These are phyloP conservation scores for Triplophysa dalaica DNA, from an alignment of 2,113 vertebrate genomes.

Conservation along the genomic window DNA sequence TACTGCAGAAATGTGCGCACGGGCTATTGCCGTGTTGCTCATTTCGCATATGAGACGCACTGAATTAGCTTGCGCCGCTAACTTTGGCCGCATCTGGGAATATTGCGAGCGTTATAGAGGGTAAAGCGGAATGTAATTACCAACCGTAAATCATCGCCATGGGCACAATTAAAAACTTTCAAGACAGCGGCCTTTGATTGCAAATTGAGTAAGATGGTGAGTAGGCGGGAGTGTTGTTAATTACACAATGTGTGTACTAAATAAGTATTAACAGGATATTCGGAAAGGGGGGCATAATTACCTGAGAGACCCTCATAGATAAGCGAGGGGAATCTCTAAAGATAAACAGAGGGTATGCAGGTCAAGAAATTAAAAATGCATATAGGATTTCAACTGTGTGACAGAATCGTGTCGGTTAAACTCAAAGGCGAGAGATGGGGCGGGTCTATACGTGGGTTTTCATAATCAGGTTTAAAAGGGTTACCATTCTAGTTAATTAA, in stretches of 20 bases:
- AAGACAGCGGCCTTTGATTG: conserved; percentile 91
- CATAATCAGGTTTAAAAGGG: neutral
- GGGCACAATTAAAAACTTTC: conserved; percentile 97
- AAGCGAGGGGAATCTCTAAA: conserved; percentile 65
- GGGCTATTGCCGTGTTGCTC: conserved; percentile 83
- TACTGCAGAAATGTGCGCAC: conserved; percentile 82
- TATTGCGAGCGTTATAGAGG: conserved; percentile 86
- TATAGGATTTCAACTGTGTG: neutral
- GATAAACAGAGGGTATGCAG: conserved; percentile 57
- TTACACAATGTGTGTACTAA: conserved; percentile 79
- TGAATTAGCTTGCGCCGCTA: conserved; percentile 94
- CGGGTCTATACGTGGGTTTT: neutral
- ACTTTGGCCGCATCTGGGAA: conserved; percentile 92
- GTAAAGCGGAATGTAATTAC: conserved; percentile 94
- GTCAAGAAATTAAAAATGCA: conserved; percentile 9
- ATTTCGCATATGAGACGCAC: conserved; percentile 84
- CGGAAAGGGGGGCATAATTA: conserved; percentile 69
- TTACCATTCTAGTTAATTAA: neutral
- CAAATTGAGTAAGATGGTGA: conserved; percentile 93
- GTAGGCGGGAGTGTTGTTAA: conserved; percentile 89
- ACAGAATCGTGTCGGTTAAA: neutral
- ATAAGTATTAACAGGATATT: conserved; percentile 80
- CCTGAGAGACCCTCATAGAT: conserved; percentile 63
- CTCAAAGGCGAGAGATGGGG: neutral
- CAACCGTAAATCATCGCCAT: conserved; percentile 96